Evolutionary conservation across 2,113 vertebrate species (phyloP), one percentile per base, ranked within the genome.

Genomic region (Ictalurus punctatus): DNA sequence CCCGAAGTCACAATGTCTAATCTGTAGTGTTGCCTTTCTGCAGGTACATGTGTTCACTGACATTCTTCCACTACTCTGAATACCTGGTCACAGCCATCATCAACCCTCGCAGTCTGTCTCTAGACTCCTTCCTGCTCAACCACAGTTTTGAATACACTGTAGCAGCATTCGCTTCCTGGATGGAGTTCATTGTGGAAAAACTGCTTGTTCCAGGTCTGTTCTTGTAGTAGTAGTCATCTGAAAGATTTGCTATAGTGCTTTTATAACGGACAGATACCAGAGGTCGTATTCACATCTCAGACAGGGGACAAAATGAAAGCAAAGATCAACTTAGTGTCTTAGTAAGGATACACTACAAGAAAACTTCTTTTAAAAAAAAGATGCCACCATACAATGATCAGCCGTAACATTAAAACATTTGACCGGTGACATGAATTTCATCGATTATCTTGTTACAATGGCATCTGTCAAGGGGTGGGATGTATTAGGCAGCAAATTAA

Each of bases 101-200:
- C 91, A 99, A 99, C 91, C 98, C 98, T 0, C 97, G 95, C 86
- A 99, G 97, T 90, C 95, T 99, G 69, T 98, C 98, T 0, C 93
- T 99, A 92, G 98, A 99, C 90, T 99, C 98, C 0, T 99, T 99
- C 91, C 96, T 99, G 56, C 96, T 99, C 91, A 99, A 99, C 93
- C 98, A 99, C 95, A 99, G 98, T 23, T 87, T 98, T 89, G 98
- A 99, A 93, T 99, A 99, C 91, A 98, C 96, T 0, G 91, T 99
- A 87, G 98, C 98, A 0, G 98, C 98, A 0, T 81, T 97, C 67
- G 99, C 98, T 0, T 99, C 98, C 40, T 99, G 98, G 98, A 90
- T 99, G 84, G 98, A 99, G 93, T 99, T 99, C 94, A 97, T 96
- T 0, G 92, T 99, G 81, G 98, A 99, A 93, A 99, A 97, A 85